Evolutionary conservation across 2,113 vertebrate genomes (phyloP).

Genomic region (Protobothrops flavoviridis): DNA sequence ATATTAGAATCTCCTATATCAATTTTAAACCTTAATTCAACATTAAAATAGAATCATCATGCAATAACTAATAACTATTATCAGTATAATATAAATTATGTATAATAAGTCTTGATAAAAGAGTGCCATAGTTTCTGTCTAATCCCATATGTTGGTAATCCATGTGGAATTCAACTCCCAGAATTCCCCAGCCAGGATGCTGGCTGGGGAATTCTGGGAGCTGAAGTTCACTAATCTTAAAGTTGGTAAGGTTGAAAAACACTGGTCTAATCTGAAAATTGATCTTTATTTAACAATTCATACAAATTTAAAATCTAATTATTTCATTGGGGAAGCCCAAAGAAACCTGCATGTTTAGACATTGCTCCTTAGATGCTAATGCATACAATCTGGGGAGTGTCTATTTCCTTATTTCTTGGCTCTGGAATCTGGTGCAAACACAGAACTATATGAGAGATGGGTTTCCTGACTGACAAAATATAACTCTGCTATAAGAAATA

Average conservation of each 20-base stretch:
- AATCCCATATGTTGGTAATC: background rate
- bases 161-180: background rate
- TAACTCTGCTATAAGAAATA: conserved; percentile 51
- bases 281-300: background rate
- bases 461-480: conserved; percentile 29
- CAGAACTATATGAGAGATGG: conserved; percentile 35
- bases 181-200: background rate
- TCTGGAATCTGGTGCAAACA: conserved; percentile 54
- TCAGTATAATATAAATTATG: background rate
- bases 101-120: background rate
- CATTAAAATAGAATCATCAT: background rate
- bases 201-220: background rate
- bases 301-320: background rate
- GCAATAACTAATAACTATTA: background rate
- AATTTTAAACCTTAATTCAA: background rate
- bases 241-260: background rate
- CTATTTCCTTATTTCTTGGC: background rate
- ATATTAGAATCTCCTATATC: background rate
- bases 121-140: background rate
- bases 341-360: conserved; percentile 26
- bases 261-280: background rate
- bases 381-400: conserved; percentile 36
- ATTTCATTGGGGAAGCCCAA: background rate
- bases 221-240: background rate
- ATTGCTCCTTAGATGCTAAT: conserved; percentile 54